These are phyloP conservation scores for Didymodactylos carnosus DNA, from an alignment of 2,888 invertebrate species.

Conservation along the genomic window DNA sequence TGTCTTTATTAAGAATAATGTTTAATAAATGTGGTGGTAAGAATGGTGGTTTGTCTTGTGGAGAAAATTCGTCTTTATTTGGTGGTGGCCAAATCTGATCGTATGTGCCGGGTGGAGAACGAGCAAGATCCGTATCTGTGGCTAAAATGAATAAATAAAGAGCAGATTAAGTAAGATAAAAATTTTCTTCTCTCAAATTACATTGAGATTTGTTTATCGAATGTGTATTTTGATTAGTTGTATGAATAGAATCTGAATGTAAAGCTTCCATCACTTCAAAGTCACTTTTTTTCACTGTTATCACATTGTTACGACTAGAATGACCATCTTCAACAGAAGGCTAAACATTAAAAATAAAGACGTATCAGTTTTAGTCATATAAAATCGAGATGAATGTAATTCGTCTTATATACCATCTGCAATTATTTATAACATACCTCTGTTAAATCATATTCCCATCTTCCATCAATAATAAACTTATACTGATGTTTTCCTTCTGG, in stretches of 20 bases:
- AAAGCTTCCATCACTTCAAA: slow-evolving; percentile 96
- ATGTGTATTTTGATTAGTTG: background rate
- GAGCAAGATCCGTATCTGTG: slow-evolving; percentile 16
- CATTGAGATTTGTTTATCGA: background rate
- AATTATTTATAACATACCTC: slow-evolving; percentile 24
- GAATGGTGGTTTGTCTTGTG: slow-evolving; percentile 87
- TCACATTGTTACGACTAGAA: slow-evolving; percentile 47
- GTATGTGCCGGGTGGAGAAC: slow-evolving; percentile 36
- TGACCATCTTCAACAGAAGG: slow-evolving; percentile 4
- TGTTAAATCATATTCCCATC: slow-evolving; percentile 27
- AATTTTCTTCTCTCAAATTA: background rate
- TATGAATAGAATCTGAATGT: slow-evolving; percentile 50
- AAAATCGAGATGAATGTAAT: background rate
- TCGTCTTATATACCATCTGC: too few relatives aligned
- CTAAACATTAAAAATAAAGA: background rate
- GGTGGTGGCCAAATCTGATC: background rate
- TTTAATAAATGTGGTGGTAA: slow-evolving; percentile 90
- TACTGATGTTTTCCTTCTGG: slow-evolving; percentile 90
- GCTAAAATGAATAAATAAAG: background rate
- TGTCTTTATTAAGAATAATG: slow-evolving; percentile 95
- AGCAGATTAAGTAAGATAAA: background rate
- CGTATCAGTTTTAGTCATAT: background rate
- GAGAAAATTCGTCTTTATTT: slow-evolving; percentile 54
- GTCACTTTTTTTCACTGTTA: slow-evolving; percentile 73
- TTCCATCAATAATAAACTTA: slow-evolving; percentile 42